Evolutionary conservation across 1,140 invertebrate species (phyloP), one percentile per base, ranked within the genome.

Genomic region (Eurosta solidaginis): DNA sequence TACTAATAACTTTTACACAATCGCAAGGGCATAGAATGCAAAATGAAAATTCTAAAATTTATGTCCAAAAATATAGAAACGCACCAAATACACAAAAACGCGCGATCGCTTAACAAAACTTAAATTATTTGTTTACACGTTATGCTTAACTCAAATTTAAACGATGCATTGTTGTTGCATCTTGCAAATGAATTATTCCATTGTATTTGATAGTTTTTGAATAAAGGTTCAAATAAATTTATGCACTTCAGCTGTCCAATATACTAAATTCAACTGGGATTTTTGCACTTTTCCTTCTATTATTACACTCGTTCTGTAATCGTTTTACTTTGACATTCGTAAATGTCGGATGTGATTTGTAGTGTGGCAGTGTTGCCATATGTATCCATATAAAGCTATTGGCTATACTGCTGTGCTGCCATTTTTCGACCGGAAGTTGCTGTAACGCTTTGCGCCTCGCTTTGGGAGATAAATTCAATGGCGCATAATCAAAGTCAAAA

Each of bases 141-240:
- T 68, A 68, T 20, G 20, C 59, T 68, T 68, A 68, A 68, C 59
- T 40, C 22, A 6, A 20, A 12, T 33, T 68, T 40, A 20, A 40
- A 40, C n/a, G n/a, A 36, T 40, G n/a, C 17, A n/a, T 40, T 40
- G n/a, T 68, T 40, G 33, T 20, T 68, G 22, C 33, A 20, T 36
- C 14, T 22, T 68, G 36, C 29, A 68, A 40, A 42, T 40, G 3
- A 10, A n/a, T 68, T 20, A 29, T 68, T 68, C 40, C 33, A 68
- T 14, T 3, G 40, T 40, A 68, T 68, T 68, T 33, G 59, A 68
- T 40, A 68, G 29, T 75, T 75, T 77, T 77, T 77, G 49, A 77
- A 77, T 77, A 49, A 77, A 77, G 22, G 50, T 77, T 77, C 75
- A 77, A 50, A 77, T 47, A 36, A 77, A 29, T 52, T 50, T 77